A percentile compares a stretch with the other conserved stretches of the same genome.
Evolutionary conservation across 2,888 invertebrate genomes (phyloP).

Genomic region (Oscheius myriophilus): DNA sequence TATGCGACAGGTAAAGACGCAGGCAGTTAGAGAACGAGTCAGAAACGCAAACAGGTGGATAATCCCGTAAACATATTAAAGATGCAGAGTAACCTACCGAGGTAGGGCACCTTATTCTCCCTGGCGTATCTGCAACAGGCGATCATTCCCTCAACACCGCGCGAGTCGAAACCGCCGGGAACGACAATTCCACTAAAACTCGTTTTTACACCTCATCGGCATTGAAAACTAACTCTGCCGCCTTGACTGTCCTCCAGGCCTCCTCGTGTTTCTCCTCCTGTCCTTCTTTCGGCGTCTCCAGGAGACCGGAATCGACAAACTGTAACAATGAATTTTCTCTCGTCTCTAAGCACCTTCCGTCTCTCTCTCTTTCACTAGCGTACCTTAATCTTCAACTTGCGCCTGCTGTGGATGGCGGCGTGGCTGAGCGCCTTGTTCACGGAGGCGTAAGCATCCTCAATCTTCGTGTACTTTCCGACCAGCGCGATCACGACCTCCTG

Average conservation of each 20-base stretch:
- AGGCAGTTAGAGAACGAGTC: too few relatives aligned
- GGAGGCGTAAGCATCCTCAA: conserved; percentile 89
- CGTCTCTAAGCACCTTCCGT: too few relatives aligned
- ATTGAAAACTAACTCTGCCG: conserved; percentile 54
- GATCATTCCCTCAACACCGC: conserved; percentile 96
- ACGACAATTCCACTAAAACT: conserved; percentile 85
- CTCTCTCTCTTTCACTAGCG: too few relatives aligned
- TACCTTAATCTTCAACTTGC: conserved; percentile 81
- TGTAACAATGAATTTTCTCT: too few relatives aligned
- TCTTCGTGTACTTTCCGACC: conserved; percentile 82
- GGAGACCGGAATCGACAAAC: conserved; percentile 52
- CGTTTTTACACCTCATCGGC: conserved; percentile 54
- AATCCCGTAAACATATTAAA: too few relatives aligned
- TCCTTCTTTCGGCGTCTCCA: conserved; percentile 38
- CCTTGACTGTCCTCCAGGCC: conserved; percentile 55
- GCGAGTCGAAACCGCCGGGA: conserved; percentile 95
- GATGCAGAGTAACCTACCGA: conserved; percentile 73
- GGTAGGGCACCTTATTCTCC: conserved; percentile 85
- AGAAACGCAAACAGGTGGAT: too few relatives aligned
- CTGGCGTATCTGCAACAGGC: conserved; percentile 92
- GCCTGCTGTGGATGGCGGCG: conserved; percentile 85
- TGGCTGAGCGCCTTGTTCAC: conserved; percentile 82
- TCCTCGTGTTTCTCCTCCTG: conserved; percentile 41
- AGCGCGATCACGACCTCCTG: conserved; percentile 80
- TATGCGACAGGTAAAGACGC: too few relatives aligned